Base-by-base conservation (phyloP, 1,140 invertebrate genomes). In the Theocolax elegans region DNA sequence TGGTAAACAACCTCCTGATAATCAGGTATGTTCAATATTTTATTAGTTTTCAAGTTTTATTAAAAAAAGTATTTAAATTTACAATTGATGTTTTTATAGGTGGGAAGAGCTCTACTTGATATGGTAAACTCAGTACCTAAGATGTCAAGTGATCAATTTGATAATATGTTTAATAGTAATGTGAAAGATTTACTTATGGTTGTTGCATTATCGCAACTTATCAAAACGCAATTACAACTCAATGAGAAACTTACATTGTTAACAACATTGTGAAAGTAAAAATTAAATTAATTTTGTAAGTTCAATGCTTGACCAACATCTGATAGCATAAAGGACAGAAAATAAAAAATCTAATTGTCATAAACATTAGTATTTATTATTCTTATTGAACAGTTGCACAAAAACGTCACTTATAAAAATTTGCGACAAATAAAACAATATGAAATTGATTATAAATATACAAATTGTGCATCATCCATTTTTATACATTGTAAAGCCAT, bases 101-200 rank as follows among this genome's bases (percentile, higher is more conserved):
- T 95, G 13, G 97, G 97, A 3, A 87, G 97, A 67, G 90, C 92
- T 73, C 88, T 98, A 53, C 87, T 97, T 31, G 93, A 97, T 84
- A 90, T 98, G 79, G 94, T 97, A 31, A 92, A 95, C 84, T 93
- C 94, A 29, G 92, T 97, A 59, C 96, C 97, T 19, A 93, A 95
- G 81, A 95, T 98, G 89, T 90, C 91, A 19, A 89, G 90, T 40
- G 94, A 96, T 80, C 92, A 96, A 79, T 97, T 98, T 84, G 95
- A 96, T 23, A 91, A 95, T 72, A 97, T 98, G 93, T 93, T 98
- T 79, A 97, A 97, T 77, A 94, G 95, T 74, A 97, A 97, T 82
- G 94, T 98, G 79, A 98, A 98, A 86, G 97, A 99, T 89, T 89
- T 98, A 69, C 87, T 99, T 48, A 97, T 98, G 97, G 96, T 98